phyloP scores from a whole-genome alignment of 1,140 invertebrate species.

The Brachionus rotundiformis region DNA sequence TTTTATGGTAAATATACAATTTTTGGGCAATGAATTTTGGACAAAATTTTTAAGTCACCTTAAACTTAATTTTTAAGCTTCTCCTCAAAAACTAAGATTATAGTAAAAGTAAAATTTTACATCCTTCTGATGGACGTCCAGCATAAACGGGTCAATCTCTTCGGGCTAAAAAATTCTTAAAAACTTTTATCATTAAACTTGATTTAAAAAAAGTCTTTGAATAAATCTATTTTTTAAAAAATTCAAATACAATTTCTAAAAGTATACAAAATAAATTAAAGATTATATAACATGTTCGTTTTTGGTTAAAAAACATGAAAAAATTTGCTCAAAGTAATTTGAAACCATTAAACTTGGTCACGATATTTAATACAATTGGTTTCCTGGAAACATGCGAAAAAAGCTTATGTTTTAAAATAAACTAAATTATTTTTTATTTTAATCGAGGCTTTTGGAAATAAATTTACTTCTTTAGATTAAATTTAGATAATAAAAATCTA shows the following conservation, averaged over 20 bases:
- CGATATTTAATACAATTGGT: neutral
- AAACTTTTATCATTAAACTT: neutral
- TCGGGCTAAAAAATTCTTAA: neutral
- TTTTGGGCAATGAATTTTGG: neutral
- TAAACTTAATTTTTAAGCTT: conserved; percentile 3
- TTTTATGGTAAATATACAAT: neutral
- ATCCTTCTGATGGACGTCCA: neutral
- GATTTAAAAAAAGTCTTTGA: neutral
- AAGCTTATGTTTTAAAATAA: neutral
- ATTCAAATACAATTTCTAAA: neutral
- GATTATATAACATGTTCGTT: conserved; percentile 14
- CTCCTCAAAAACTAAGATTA: neutral
- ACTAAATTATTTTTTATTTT: neutral
- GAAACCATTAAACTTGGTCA: conserved; percentile 7
- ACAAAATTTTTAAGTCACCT: conserved; percentile 5
- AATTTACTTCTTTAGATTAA: neutral
- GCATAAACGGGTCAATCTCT: neutral
- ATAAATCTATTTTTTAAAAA: neutral
- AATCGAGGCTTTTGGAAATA: neutral
- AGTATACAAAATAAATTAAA: neutral
- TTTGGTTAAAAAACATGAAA: neutral
- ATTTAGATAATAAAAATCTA: neutral
- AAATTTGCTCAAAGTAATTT: conserved; percentile 7
- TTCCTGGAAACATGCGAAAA: neutral
- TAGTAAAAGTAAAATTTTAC: too few species aligned